Conservation (phyloP, 2,888 invertebrate genomes). For the Pecten maximus region DNA sequence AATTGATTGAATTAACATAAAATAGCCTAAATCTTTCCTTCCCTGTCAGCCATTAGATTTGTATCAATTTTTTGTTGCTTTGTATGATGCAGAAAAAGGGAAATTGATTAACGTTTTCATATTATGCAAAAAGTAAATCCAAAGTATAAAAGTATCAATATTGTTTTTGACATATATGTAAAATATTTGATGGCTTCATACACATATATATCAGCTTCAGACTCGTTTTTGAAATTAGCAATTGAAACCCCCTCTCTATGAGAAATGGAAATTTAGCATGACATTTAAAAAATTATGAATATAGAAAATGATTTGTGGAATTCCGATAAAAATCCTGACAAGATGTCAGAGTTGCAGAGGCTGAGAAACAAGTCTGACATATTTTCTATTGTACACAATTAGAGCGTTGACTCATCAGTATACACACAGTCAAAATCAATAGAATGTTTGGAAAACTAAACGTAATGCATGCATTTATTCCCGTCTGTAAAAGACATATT, state of each 20-base stretch:
- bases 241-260: background rate
- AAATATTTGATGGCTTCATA: background rate
- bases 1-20: too few species aligned
- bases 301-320: background rate
- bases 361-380: background rate
- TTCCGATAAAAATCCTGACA: background rate
- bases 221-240: background rate
- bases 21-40: too few species aligned
- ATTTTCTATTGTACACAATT: background rate
- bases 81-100: background rate
- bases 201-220: too few species aligned
- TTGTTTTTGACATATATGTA: background rate
- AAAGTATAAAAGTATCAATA: background rate
- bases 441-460: background rate
- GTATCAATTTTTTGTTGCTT: background rate
- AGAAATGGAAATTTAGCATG: background rate
- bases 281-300: background rate
- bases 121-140: background rate
- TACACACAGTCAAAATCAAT: background rate
- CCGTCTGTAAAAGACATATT: constrained; percentile 26
- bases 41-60: background rate
- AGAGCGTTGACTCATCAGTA: constrained; percentile 9
- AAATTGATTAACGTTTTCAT: background rate
- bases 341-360: background rate
- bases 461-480: constrained; percentile 26